Evolutionary conservation across 2,113 vertebrate genomes (phyloP), one percentile per base, ranked within the genome.

Genomic region (Menidia beryllina): DNA sequence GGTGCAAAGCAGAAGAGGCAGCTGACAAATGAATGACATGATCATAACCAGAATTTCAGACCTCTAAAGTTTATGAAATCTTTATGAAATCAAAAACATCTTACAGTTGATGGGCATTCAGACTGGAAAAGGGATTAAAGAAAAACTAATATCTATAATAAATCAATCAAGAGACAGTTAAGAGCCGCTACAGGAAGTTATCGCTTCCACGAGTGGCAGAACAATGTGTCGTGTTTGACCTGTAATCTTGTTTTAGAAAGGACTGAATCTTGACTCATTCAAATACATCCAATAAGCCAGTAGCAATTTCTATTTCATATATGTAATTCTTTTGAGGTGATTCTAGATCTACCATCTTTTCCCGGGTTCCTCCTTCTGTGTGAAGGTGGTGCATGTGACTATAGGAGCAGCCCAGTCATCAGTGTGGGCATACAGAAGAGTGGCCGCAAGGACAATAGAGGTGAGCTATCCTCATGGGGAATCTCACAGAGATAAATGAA

Each of bases 391-490:
- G 5, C 14, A 53, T 45, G 45, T 79, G 76, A 87, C 86, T 82
- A 68, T 84, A 36, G 64, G 58, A 88, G 82, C 78, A 79, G 85
- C 55, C 20, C 69, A 84, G 89, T 86, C 84, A 81, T 87, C 82
- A 79, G 65, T 68, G 75, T 48, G 26, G 82, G 66, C 79, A 85
- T 79, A 67, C 75, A 77, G 75, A 81, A 54, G 73, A 84, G 86
- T 57, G 56, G 55, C 58, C 50, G 61, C 81, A 88, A 89, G 89
- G 89, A 88, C 85, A 81, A 69, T 53, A 52, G 86, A 91, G 88
- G 91, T 91, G 77, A 89, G 67, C 12, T 59, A 76, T 88, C 77
- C 89, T 85, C 86, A 19, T 63, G 79, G 84, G 86, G 80, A 87
- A 81, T 82, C 58, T 86, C 67, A 74, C 75, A n/a, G 68, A 75